phyloP scores from a whole-genome alignment of 2,888 invertebrate genomes.

The Fragum fragum region DNA sequence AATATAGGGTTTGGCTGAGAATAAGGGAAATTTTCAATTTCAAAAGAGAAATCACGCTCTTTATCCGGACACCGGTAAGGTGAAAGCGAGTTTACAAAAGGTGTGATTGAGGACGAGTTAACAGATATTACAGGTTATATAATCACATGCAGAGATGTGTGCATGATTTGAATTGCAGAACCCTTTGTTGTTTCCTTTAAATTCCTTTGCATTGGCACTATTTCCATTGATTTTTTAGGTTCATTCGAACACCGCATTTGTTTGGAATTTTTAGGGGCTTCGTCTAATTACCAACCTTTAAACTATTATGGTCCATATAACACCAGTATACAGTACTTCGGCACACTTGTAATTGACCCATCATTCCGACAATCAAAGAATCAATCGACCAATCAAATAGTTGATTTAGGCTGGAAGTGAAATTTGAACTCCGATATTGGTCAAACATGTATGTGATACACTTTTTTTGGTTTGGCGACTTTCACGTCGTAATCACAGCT shows the following conservation, averaged over 20 bases:
- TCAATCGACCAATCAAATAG: too few relatives aligned
- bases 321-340: too few relatives aligned
- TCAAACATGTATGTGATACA: too few relatives aligned
- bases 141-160: neutral
- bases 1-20: too few relatives aligned
- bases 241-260: neutral
- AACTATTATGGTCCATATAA: neutral
- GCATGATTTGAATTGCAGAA: slow-evolving; percentile 12
- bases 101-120: slow-evolving; percentile 4
- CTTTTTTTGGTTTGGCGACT: too few relatives aligned
- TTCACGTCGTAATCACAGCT: too few relatives aligned
- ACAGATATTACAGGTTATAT: neutral
- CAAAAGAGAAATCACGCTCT: too few relatives aligned
- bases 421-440: too few relatives aligned
- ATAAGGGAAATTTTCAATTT: too few relatives aligned
- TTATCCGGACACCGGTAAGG: neutral
- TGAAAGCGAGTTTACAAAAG: slow-evolving; percentile 1
- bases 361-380: too few relatives aligned
- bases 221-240: neutral
- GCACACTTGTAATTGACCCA: too few relatives aligned
- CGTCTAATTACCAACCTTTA: neutral
- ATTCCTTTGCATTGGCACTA: slow-evolving; percentile 11
- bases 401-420: too few relatives aligned
- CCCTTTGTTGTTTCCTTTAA: slow-evolving; percentile 15
- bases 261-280: neutral